Conservation (phyloP, 2,888 invertebrate genomes). For the Leptinotarsa haldemani region DNA sequence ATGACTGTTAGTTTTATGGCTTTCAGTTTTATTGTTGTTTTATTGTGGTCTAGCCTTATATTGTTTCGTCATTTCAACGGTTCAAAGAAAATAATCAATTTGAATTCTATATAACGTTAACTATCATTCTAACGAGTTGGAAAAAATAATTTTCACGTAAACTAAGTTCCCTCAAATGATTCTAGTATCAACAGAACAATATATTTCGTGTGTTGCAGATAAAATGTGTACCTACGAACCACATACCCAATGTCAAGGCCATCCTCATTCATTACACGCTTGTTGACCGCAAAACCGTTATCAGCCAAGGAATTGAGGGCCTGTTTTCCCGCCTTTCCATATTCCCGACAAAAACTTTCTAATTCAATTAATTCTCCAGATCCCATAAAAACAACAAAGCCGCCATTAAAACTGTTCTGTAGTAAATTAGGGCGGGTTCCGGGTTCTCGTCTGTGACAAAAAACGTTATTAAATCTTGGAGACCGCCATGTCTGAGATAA, state of each 20-base stretch:
- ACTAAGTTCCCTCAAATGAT: too few species aligned
- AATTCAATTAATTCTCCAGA: constrained; percentile 39
- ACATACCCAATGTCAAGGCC: neutral
- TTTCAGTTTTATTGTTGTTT: too few species aligned
- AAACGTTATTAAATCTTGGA: constrained; percentile 52
- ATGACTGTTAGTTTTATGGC: too few species aligned
- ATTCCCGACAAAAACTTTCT: constrained; percentile 30
- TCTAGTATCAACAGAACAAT: too few species aligned
- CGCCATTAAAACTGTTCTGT: constrained; percentile 37
- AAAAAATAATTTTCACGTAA: too few species aligned
- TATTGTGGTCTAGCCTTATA: too few species aligned
- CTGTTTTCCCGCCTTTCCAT: constrained; percentile 15
- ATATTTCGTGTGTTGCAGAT: too few species aligned
- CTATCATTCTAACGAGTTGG: too few species aligned
- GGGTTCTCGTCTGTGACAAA: constrained; percentile 35
- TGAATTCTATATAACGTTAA: too few species aligned
- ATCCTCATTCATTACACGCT: neutral
- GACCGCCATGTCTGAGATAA: constrained; percentile 51
- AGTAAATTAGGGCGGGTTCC: constrained; percentile 41
- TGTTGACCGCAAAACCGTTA: constrained; percentile 10
- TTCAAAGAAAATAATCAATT: too few species aligned
- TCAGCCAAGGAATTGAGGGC: neutral
- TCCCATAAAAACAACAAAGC: constrained; percentile 39
- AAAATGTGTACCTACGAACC: too few species aligned
- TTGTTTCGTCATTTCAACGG: too few species aligned